Conservation (phyloP, 1,140 invertebrate genomes). For the Drosophila ohnishii region DNA sequence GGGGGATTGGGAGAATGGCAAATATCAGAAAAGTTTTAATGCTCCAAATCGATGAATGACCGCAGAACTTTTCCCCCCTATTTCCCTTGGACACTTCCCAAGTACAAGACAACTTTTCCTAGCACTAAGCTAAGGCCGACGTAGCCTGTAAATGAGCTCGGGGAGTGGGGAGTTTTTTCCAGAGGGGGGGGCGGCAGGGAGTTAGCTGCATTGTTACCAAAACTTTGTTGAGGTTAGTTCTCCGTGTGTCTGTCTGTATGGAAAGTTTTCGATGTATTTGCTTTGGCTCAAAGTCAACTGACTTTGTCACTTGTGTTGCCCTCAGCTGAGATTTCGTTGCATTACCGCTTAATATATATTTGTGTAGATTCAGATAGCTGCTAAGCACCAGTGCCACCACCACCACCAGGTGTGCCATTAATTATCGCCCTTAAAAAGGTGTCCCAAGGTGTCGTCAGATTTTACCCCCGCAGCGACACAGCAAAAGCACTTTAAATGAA, state of each 20-base stretch:
- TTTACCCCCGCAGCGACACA: slow-evolving; percentile 19
- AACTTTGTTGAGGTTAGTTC: slow-evolving; percentile 51
- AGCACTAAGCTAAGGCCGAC: slow-evolving; percentile 44
- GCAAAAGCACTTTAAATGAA: slow-evolving; percentile 66
- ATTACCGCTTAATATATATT: slow-evolving; percentile 23
- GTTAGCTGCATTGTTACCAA: slow-evolving; percentile 55
- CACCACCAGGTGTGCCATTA: slow-evolving; percentile 48
- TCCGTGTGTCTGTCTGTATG: slow-evolving; percentile 20
- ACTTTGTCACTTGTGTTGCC: slow-evolving; percentile 55
- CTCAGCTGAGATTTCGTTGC: slow-evolving; percentile 41
- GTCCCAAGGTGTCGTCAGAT: slow-evolving; percentile 25
- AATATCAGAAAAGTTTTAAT: slow-evolving; percentile 78
- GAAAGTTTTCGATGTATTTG: slow-evolving; percentile 60
- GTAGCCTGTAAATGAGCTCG: slow-evolving; percentile 65
- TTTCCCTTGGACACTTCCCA: slow-evolving; percentile 66
- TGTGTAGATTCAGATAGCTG: slow-evolving; percentile 2
- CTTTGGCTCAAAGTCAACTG: slow-evolving; percentile 41
- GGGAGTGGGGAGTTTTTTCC: neutral
- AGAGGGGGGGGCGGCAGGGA: neutral
- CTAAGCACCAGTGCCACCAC: neutral
- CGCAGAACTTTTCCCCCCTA: slow-evolving; percentile 53
- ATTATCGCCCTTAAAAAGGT: slow-evolving; percentile 48
- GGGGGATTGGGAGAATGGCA: slow-evolving; percentile 59
- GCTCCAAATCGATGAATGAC: slow-evolving; percentile 78
- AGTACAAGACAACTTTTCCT: slow-evolving; percentile 65